These are phyloP conservation scores for Bagarius yarrelli DNA, from an alignment of 2,113 vertebrate genomes.

Conservation along the genomic window DNA sequence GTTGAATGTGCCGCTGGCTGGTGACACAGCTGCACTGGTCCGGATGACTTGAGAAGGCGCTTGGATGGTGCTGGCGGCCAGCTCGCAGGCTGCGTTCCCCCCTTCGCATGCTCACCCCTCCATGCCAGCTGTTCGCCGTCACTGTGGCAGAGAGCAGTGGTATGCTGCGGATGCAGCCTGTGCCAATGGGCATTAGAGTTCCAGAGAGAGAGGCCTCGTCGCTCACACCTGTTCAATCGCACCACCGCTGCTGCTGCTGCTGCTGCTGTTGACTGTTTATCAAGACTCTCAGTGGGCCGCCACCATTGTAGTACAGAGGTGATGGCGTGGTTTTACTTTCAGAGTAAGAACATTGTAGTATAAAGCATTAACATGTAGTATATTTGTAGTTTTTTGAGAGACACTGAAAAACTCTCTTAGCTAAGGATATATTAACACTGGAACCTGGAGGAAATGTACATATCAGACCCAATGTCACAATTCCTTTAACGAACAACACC, in stretches of 20 bases:
- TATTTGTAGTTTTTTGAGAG: slow-evolving; percentile 46
- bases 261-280: slow-evolving; percentile 35
- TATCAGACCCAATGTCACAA: slow-evolving; percentile 52
- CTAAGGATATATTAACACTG: slow-evolving; percentile 63
- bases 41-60: slow-evolving; percentile 52
- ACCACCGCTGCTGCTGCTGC: slow-evolving; percentile 16
- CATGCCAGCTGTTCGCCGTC: slow-evolving; percentile 53
- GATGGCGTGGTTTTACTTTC: slow-evolving; percentile 25
- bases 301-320: slow-evolving; percentile 28
- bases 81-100: slow-evolving; percentile 33
- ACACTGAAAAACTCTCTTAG: slow-evolving; percentile 60
- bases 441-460: slow-evolving; percentile 57
- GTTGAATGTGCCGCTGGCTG: slow-evolving; percentile 49
- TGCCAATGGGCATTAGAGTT: slow-evolving; percentile 54
- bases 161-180: slow-evolving; percentile 47
- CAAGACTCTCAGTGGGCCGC: slow-evolving; percentile 18
- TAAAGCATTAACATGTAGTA: slow-evolving; percentile 28
- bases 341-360: slow-evolving; percentile 15
- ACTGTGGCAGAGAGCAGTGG: slow-evolving; percentile 43
- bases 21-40: slow-evolving; percentile 56
- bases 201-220: slow-evolving; percentile 44
- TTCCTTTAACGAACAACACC: slow-evolving; percentile 27
- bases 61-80: slow-evolving; percentile 45
- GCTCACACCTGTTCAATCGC: slow-evolving; percentile 53
- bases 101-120: slow-evolving; percentile 34